Conservation (phyloP, 2,888 invertebrate species). For the Sphecodes monilicornis region DNA sequence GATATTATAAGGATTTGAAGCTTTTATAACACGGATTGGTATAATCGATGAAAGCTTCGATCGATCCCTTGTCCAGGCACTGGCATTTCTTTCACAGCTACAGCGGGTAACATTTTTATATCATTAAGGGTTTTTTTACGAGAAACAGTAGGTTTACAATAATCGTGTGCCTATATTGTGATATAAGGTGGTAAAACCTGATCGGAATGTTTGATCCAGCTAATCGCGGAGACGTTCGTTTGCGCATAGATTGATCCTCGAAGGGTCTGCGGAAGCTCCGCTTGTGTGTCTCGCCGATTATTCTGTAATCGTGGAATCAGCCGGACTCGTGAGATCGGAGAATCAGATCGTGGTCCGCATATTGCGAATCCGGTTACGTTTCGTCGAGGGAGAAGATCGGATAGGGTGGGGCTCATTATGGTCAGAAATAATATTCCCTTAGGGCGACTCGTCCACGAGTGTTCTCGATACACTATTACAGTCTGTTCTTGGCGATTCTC, state of each 20-base stretch:
- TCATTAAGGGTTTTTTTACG: no score
- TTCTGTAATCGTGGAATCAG: constrained; percentile 49
- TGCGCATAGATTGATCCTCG: not conserved
- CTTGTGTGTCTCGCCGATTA: constrained; percentile 28
- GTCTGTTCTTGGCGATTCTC: not conserved
- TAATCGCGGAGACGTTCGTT: not conserved
- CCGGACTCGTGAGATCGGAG: constrained; percentile 29
- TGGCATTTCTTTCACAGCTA: no score
- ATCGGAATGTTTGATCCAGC: not conserved
- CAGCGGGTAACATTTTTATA: no score
- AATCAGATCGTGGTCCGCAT: constrained; percentile 50
- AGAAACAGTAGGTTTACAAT: no score
- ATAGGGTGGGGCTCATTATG: constrained; percentile 56
- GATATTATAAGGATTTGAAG: no score
- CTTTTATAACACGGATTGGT: no score
- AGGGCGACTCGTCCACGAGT: constrained; percentile 37
- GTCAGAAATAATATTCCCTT: constrained; percentile 60
- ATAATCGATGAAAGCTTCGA: no score
- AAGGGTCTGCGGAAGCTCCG: constrained; percentile 11
- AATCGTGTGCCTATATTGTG: no score
- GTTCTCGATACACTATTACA: not conserved
- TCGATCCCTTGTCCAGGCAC: no score
- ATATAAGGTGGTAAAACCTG: not conserved
- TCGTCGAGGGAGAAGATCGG: constrained; percentile 34
- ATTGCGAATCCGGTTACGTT: constrained; percentile 65